Conservation (phyloP, 2,797 vertebrate genomes). For the Hephaestus fuliginosus region DNA sequence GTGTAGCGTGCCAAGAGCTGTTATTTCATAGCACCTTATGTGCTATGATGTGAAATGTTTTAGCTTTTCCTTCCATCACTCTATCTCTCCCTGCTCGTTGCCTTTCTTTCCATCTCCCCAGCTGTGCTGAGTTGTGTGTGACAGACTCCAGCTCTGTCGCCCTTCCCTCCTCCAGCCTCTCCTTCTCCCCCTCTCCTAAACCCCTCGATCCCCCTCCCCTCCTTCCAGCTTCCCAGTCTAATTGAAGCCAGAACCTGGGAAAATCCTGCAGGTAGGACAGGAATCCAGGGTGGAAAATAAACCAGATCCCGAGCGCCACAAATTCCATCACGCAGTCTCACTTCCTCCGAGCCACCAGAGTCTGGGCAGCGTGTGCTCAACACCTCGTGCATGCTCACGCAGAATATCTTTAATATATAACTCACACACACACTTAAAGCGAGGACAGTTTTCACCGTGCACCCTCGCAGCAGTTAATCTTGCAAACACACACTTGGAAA, state of each 20-base stretch:
- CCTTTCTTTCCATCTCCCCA: conserved; percentile 64
- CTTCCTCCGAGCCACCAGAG: conserved; percentile 78
- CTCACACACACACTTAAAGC: conserved; percentile 47
- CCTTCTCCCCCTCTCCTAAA: conserved; percentile 21
- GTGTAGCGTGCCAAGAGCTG: neutral
- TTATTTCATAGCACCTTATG: conserved; percentile 17
- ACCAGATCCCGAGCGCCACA: conserved; percentile 81
- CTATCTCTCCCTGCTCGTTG: conserved; percentile 28
- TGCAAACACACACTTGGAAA: conserved; percentile 20
- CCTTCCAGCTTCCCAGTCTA: conserved; percentile 77
- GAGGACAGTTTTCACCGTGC: conserved; percentile 41
- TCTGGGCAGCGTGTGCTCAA: conserved; percentile 58
- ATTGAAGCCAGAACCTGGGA: conserved; percentile 88
- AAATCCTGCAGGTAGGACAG: conserved; percentile 85
- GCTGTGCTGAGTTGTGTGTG: conserved; percentile 84
- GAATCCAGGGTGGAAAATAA: conserved; percentile 84
- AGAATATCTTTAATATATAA: conserved; percentile 49
- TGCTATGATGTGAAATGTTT: conserved; percentile 1
- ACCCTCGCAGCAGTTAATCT: conserved; percentile 50
- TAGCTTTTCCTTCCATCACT: conserved; percentile 30
- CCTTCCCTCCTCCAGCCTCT: conserved; percentile 42
- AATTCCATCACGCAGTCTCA: conserved; percentile 84
- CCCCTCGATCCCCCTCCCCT: conserved; percentile 33
- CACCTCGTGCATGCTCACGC: conserved; percentile 49
- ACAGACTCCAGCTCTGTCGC: conserved; percentile 81